Conservation (phyloP, 2,113 vertebrate genomes). For the Plotosus lineatus region DNA sequence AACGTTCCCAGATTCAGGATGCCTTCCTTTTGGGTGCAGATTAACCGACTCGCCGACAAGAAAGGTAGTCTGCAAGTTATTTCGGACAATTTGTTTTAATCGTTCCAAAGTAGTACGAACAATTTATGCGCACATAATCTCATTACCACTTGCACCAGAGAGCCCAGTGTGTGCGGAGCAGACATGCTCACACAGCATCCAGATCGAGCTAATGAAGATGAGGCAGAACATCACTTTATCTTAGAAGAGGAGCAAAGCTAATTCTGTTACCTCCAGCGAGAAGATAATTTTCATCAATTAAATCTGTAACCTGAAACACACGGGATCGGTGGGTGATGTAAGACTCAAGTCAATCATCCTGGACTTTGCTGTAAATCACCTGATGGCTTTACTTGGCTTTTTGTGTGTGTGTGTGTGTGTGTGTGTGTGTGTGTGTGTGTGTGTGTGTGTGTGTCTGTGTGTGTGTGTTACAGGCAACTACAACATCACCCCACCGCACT, state of each 20-base stretch:
- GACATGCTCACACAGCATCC: not conserved
- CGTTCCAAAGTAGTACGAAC: not conserved
- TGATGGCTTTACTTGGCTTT: conserved; percentile 25
- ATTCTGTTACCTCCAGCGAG: not conserved
- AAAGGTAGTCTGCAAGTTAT: conserved; percentile 29
- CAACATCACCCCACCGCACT: conserved; percentile 67
- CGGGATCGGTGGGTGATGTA: conserved; percentile 6
- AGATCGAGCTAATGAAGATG: conserved; percentile 13
- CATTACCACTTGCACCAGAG: not conserved
- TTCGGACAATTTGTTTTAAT: conserved; percentile 4
- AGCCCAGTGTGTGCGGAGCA: not conserved
- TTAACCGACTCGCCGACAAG: not conserved
- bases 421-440: conserved; percentile 40
- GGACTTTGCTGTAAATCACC: not conserved
- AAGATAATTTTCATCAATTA: conserved; percentile 11
- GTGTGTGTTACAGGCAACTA: conserved; percentile 64
- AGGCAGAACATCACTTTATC: not conserved
- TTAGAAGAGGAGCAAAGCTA: not conserved
- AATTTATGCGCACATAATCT: not conserved
- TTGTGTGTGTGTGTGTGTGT: conserved; percentile 40
- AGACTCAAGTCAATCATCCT: not conserved
- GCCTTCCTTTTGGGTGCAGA: conserved; percentile 52
- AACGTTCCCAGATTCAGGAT: conserved; percentile 57
- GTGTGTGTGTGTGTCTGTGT: conserved; percentile 23
- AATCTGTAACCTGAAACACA: conserved; percentile 31